Percentiles rank a stretch among this genome's conserved stretches.
These are phyloP conservation scores for Drosophila colorata DNA, from an alignment of 2,888 invertebrate species.

Conservation along the genomic window DNA sequence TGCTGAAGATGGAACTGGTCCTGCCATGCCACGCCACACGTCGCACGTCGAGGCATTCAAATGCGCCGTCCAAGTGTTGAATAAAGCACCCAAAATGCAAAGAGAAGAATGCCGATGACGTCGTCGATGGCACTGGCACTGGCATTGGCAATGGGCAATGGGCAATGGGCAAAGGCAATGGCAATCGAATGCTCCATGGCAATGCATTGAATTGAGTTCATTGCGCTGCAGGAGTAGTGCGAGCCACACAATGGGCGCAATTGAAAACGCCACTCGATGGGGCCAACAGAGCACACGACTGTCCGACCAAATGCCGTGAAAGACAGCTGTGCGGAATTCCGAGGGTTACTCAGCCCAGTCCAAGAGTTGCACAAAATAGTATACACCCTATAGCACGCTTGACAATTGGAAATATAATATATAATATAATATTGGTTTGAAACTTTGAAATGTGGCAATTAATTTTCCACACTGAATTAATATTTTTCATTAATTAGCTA, in stretches of 20 bases:
- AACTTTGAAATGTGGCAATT: no score
- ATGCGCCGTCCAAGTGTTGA: conserved; percentile 59
- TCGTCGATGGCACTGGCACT: conserved; percentile 42
- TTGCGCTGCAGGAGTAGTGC: conserved; percentile 46
- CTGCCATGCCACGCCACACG: background rate
- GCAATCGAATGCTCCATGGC: conserved; percentile 19
- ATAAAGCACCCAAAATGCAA: conserved; percentile 64
- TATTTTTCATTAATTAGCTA: no score
- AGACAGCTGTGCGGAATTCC: conserved; percentile 25
- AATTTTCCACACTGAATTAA: no score
- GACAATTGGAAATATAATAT: no score
- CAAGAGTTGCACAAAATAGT: background rate
- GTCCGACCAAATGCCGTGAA: conserved; percentile 44
- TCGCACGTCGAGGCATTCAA: conserved; percentile 42
- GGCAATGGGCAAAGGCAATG: conserved; percentile 7
- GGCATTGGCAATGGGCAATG: conserved; percentile 29
- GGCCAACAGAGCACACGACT: conserved; percentile 50
- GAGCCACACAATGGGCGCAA: conserved; percentile 62
- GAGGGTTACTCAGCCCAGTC: conserved; percentile 15
- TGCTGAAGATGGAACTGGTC: conserved; percentile 7
- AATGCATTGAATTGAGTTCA: conserved; percentile 58
- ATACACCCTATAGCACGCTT: no score
- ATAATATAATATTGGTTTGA: no score
- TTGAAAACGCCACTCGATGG: conserved; percentile 69
- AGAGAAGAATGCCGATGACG: conserved; percentile 51